Percentiles rank a stretch among this genome's conserved stretches.
Evolutionary conservation across 1,140 invertebrate species (phyloP).

Genomic region (Drosophila repleta): DNA sequence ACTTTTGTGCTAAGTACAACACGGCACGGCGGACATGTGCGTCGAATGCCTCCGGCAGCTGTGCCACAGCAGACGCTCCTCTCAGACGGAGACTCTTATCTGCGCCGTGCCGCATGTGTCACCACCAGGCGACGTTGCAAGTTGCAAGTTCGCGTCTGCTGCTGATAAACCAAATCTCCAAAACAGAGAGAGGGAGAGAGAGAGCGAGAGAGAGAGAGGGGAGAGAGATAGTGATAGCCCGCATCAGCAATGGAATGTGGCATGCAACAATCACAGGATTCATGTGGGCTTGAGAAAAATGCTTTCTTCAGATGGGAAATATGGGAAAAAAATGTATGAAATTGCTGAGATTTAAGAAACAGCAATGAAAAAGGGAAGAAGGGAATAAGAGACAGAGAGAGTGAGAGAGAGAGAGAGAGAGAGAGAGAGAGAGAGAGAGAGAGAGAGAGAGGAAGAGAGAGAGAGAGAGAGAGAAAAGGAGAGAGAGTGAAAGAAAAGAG

Average conservation of each 20-base stretch:
- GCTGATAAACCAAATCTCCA: slow-evolving; percentile 36
- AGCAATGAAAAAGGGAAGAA: too few relatives aligned
- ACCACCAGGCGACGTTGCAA: slow-evolving; percentile 7
- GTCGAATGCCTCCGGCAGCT: slow-evolving; percentile 73
- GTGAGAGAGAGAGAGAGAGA: too few relatives aligned
- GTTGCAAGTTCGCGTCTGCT: slow-evolving; percentile 15
- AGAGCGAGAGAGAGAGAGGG: too few relatives aligned
- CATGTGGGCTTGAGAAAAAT: slow-evolving; percentile 45
- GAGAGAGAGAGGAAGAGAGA: too few relatives aligned
- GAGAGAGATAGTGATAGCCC: slow-evolving; percentile 1
- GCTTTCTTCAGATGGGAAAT: slow-evolving; percentile 5
- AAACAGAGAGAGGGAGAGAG: neutral
- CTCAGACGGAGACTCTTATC: slow-evolving; percentile 36
- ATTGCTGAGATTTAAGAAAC: neutral
- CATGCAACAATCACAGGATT: slow-evolving; percentile 4
- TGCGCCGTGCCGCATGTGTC: slow-evolving; percentile 44
- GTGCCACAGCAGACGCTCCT: slow-evolving; percentile 47
- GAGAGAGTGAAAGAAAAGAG: too few relatives aligned
- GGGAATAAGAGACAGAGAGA: too few relatives aligned
- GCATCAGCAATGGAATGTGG: slow-evolving; percentile 21
- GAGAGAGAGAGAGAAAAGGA: too few relatives aligned
- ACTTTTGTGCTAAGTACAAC: slow-evolving; percentile 29
- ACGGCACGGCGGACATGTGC: slow-evolving; percentile 63
- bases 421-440: too few relatives aligned
- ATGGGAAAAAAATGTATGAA: neutral